Percentiles rank a stretch among this genome's conserved stretches.
These are phyloP conservation scores for Sarcoramphus papa DNA, from an alignment of 2,797 vertebrate genomes.

Conservation along the genomic window DNA sequence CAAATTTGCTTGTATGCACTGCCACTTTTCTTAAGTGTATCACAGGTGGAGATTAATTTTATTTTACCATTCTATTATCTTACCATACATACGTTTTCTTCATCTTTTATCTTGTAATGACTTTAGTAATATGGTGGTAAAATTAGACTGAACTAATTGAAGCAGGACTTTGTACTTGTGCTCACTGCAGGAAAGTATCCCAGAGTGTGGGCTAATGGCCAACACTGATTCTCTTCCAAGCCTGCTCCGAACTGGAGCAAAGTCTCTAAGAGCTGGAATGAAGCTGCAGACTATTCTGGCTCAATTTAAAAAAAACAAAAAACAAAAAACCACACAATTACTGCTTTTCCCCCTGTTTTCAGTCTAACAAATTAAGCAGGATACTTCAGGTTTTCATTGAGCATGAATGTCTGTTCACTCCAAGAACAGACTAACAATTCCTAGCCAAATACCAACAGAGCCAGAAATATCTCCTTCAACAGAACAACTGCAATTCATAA, in stretches of 20 bases:
- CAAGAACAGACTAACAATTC: not conserved
- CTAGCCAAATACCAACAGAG: not conserved
- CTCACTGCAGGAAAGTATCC: not conserved
- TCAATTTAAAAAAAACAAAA: not conserved
- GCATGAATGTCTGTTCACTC: not conserved
- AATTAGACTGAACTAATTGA: not conserved
- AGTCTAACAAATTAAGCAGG: not conserved
- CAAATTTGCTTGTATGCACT: not conserved
- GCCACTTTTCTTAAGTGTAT: not conserved
- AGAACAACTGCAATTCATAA: not conserved
- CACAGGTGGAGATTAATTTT: not conserved
- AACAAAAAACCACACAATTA: not conserved
- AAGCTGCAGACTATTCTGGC: not conserved
- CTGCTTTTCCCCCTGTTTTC: not conserved
- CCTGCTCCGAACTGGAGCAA: not conserved
- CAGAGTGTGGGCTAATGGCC: not conserved
- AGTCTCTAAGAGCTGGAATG: not conserved
- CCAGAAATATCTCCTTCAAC: not conserved
- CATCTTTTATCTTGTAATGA: not conserved
- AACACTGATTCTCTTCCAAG: slow-evolving; percentile 9
- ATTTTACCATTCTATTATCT: not conserved
- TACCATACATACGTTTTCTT: not conserved
- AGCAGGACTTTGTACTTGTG: not conserved
- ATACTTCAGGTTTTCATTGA: not conserved
- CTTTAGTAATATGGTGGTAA: not conserved